Base-by-base conservation (phyloP, 2,797 vertebrate species). In the Phoebastria nigripes region DNA sequence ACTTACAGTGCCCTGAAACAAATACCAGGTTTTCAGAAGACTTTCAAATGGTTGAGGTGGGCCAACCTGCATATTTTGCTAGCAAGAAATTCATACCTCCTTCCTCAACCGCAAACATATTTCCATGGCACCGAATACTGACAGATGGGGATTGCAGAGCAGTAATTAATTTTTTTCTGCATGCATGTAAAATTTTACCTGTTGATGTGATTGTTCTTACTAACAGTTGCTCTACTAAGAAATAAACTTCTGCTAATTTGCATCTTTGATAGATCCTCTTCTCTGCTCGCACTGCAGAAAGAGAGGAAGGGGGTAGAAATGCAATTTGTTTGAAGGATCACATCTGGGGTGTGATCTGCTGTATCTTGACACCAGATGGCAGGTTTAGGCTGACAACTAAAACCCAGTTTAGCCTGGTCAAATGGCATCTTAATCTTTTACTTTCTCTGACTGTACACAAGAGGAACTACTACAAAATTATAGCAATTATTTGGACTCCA, bases 291-390 rank as follows among this genome's bases (percentile, higher is more conserved):
- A 74, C 84, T 84, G 80, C 59, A 94, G 88, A 95, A 93, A 89
- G 61, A 82, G 56, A 62, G 52, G 33, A 89, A 74, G n/a, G 49
- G 63, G 56, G 63, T 87, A 76, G 56, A 96, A 97, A 93, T 88
- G 67, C 96, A 91, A 86, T 97, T 97, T 98, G 90, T 98, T 97
- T 97, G 96, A 98, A 97, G 93, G 91, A 97, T 95, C 92, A 96
- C 96, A 98, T 98, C 96, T 97, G 97, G 94, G 96, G 82, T 96
- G 90, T 95, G 95, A 98, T 98, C 97, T 98, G 97, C 96, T 97
- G 19, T 97, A 69, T 98, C 96, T 97, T 98, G 98, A 98, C 97
- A 98, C 96, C 98, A 98, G 98, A 98, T 98, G 98, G 97, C 97
- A 98, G 97, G 97, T 98, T 98, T 97, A 97, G 97, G 97, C 97